Base-by-base conservation (phyloP, 2,888 invertebrate species). In the Tipula lateralis region DNA sequence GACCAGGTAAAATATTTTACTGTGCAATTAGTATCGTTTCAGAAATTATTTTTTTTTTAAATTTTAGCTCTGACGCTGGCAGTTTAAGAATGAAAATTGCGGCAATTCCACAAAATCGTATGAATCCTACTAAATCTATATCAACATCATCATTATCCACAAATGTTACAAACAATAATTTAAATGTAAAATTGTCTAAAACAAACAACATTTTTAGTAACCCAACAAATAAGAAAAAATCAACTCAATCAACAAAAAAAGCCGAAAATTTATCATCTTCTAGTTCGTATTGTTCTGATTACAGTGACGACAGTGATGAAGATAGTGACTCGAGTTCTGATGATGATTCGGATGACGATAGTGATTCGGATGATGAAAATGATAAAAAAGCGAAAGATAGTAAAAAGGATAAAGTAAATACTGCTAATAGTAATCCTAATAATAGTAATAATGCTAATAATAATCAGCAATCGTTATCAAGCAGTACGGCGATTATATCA, bases 41-140 rank as follows among this genome's bases (percentile, higher is more conserved):
- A n/a, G n/a, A n/a, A n/a, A n/a, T n/a, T n/a, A n/a, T n/a, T n/a
- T n/a, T n/a, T n/a, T n/a, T 44, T 30, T 50, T 83, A 80, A 39
- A 80, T 83, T 85, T 83, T 44, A 89, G 90, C 86, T 89, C 90
- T 84, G 90, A 90, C 86, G 88, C 88, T 16, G 89, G 88, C 87
- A 89, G 90, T 44, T 87, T 90, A 39, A 88, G 90, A 84, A 90
- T 90, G 90, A 90, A 88, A 88, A 90, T 90, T 85, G 90, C 90
- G 13, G 90, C 90, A 16, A 89, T 90, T 85, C 88, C 89, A 13
- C 88, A 88, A 19, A 85, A 84, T 29, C 9, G 80, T 36, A 13
- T 16, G 19, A 19, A 24, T 34, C 83, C 83, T 29, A 9, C 39
- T 84, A 85, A 84, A 29, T 83, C 50, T 82, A 87, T 85, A 85